Base-by-base conservation (phyloP, 2,888 invertebrate genomes). In the Trichopria drosophilae region DNA sequence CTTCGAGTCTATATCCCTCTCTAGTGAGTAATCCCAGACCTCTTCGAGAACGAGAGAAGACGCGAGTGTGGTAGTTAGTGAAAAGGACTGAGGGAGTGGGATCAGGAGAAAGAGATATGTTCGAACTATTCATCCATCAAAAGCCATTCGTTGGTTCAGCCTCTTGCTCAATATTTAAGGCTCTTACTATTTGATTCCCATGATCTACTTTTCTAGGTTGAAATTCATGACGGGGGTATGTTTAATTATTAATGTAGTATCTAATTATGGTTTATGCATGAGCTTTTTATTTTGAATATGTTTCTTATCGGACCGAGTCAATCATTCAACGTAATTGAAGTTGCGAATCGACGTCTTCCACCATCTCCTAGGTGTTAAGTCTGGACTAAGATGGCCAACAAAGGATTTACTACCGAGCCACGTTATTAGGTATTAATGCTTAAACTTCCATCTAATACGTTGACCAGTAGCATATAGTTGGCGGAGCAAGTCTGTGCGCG, bases 351-450 rank as follows among this genome's bases (percentile, higher is more conserved):
- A n/a, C n/a, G n/a, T n/a, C n/a, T n/a, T n/a, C n/a, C n/a, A n/a
- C n/a, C n/a, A n/a, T n/a, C n/a, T n/a, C n/a, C n/a, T n/a, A 66
- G 68, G 67, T 62, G 66, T 61, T 69, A 68, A 70, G 69, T 65
- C 68, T 46, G 46, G 57, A 52, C 63, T 61, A 67, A 69, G 71
- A 69, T 65, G 69, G 63, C 70, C 69, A 69, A 70, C 71, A 69
- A 72, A 71, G 72, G 73, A 72, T 72, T 70, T 69, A 66, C 61
- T 57, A 63, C 53, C 63, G 65, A 56, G 58, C n/a, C 64, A 63
- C 62, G 69, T 73, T 75, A 75, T 75, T 75, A 75, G 72, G 68
- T 74, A 74, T 75, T 73, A 75, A 74, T 74, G 69, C 70, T 62
- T 63, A 63, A 72, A 73, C 65, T 66, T 66, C 66, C 67, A 66